Evolutionary conservation across 2,113 vertebrate species (phyloP).

Genomic region (Plectropomus leopardus): DNA sequence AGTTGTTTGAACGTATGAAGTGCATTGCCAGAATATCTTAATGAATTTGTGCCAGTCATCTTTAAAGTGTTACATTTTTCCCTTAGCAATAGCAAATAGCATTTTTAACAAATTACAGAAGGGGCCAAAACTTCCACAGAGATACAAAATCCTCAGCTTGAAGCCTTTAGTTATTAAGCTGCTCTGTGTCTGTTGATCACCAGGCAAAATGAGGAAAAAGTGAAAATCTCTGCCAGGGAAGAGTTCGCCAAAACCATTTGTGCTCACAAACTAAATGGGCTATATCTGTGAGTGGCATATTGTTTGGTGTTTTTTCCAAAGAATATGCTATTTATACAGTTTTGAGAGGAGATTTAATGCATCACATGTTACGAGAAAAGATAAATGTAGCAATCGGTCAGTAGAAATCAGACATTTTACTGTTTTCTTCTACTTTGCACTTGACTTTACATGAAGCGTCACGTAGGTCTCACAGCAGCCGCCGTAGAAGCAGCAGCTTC

Average conservation of each 20-base stretch:
- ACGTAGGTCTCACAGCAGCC: neutral
- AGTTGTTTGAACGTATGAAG: neutral
- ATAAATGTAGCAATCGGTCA: neutral
- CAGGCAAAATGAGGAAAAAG: neutral
- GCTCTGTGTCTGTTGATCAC: neutral
- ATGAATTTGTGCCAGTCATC: neutral
- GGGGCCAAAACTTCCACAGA: neutral
- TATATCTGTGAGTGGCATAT: neutral
- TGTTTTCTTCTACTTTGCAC: constrained; percentile 18
- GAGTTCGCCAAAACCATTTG: neutral
- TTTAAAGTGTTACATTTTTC: neutral
- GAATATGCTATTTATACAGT: neutral
- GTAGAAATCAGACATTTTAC: neutral
- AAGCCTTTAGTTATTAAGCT: neutral
- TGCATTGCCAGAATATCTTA: neutral
- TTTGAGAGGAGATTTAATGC: neutral
- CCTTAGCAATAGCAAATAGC: neutral
- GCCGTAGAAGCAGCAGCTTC: neutral
- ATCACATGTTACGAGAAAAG: neutral
- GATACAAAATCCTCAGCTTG: neutral
- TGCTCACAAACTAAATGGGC: neutral
- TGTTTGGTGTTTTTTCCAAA: neutral
- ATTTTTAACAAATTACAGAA: neutral
- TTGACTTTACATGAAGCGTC: constrained; percentile 2
- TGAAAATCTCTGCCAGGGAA: neutral